Evolutionary conservation across 2,113 vertebrate genomes (phyloP).

Genomic region (Muscicapa adusta): DNA sequence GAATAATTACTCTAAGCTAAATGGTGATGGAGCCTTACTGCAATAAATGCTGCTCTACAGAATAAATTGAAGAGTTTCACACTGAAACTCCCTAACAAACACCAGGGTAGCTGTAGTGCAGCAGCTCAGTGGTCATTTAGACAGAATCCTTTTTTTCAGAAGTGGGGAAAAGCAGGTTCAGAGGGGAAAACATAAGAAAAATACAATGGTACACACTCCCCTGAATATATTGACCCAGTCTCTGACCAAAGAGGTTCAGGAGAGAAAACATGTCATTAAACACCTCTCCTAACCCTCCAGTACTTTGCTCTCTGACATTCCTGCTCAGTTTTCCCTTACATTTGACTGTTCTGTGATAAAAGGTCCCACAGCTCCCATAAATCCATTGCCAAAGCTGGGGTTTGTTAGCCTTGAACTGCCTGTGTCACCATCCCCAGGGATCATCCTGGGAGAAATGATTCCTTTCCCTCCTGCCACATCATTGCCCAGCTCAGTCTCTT

Average conservation of each 20-base stretch:
- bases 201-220: not conserved
- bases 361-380: not conserved
- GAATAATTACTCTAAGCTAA: not conserved
- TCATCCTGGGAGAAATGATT: not conserved
- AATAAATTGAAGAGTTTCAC: not conserved
- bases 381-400: not conserved
- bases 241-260: not conserved
- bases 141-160: not conserved
- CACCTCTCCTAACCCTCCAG: not conserved
- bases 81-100: not conserved
- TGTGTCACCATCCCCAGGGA: not conserved
- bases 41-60: not conserved
- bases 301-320: not conserved
- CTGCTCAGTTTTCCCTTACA: not conserved
- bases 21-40: not conserved
- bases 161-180: not conserved
- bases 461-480: not conserved
- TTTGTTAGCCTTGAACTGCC: not conserved
- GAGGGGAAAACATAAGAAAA: not conserved
- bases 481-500: not conserved
- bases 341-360: not conserved
- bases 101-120: not conserved
- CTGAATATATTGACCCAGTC: not conserved
- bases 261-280: not conserved
- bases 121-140: not conserved